Base-by-base conservation (phyloP, 2,113 vertebrate species). In the Centropus bengalensis region DNA sequence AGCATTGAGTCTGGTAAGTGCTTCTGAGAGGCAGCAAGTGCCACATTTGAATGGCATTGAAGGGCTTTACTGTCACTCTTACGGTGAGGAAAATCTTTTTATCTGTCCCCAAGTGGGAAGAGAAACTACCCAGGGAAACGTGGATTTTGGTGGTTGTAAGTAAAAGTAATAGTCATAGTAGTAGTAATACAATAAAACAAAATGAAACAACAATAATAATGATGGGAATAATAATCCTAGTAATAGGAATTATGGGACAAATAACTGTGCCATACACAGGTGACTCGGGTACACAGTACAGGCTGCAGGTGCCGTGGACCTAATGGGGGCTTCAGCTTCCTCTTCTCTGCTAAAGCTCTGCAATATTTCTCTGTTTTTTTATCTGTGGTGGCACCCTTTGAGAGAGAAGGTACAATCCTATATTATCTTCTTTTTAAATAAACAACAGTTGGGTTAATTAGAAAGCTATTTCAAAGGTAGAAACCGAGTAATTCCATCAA, bases 1-100 rank as follows among this genome's bases (percentile, higher is more conserved):
- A 9, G 42, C 52, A 8, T 3, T 17, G 77, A 33, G 66, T 26
- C 36, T 27, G 47, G 16, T 21, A 8, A 67, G 44, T 9, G 38
- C 58, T 70, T 27, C 30, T 17, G 21, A 70, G 63, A 49, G 64
- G 30, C 15, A 28, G 60, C 20, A 6, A 16, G 27, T 60, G 56
- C 56, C 14, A 0, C 2, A 1, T 6, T 14, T 10, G 67, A 26
- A 18, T 32, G 0, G 1, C 0, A 1, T 21, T 36, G 38, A n/a
- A 71, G 64, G 49, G 30, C 45, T 76, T 42, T 55, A 14, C 44
- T 71, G 71, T 7, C 33, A 6, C 18, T 8, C 7, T 10, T 36
- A 4, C 0, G 6, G 49, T 58, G 23, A 32, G 21, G 45, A 20
- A 66, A 51, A 33, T 38, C 5, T 38, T 76, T 49, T 49, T 60